Evolutionary conservation across 2,797 vertebrate genomes (phyloP).

Genomic region (Enteromius radiatus): DNA sequence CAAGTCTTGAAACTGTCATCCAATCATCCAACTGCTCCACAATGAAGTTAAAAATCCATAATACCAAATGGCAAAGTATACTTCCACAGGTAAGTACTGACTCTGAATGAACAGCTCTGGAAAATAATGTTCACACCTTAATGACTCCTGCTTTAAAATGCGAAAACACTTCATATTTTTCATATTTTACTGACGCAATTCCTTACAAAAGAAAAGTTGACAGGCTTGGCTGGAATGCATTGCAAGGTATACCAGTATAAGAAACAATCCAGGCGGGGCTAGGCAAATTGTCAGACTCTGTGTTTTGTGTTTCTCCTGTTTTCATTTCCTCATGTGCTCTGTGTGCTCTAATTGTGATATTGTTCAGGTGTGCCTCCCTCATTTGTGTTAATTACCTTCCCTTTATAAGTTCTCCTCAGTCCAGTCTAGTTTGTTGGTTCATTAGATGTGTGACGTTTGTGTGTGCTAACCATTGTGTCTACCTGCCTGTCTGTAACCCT

Average conservation of each 20-base stretch:
- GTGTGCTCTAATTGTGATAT: too few relatives aligned
- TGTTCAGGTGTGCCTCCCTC: too few relatives aligned
- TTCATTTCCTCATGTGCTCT: too few relatives aligned
- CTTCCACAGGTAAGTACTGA: neutral
- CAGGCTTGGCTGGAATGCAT: neutral
- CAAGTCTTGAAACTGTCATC: neutral
- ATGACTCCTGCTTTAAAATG: too few relatives aligned
- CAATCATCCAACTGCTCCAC: neutral
- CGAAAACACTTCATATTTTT: neutral
- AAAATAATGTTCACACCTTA: neutral
- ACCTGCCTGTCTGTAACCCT: too few relatives aligned
- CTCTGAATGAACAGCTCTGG: neutral
- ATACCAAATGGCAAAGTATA: neutral
- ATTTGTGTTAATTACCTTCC: too few relatives aligned
- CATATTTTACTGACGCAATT: neutral
- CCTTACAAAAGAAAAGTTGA: neutral
- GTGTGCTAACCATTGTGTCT: too few relatives aligned
- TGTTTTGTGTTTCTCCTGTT: too few relatives aligned
- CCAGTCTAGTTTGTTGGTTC: too few relatives aligned
- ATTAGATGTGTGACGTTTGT: too few relatives aligned
- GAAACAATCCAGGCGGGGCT: neutral
- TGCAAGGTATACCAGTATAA: neutral
- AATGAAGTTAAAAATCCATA: neutral
- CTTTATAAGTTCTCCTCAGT: too few relatives aligned
- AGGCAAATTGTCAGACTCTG: too few relatives aligned